Conservation (phyloP, 2,888 invertebrate species). For the Rotaria magnacalcarata region DNA sequence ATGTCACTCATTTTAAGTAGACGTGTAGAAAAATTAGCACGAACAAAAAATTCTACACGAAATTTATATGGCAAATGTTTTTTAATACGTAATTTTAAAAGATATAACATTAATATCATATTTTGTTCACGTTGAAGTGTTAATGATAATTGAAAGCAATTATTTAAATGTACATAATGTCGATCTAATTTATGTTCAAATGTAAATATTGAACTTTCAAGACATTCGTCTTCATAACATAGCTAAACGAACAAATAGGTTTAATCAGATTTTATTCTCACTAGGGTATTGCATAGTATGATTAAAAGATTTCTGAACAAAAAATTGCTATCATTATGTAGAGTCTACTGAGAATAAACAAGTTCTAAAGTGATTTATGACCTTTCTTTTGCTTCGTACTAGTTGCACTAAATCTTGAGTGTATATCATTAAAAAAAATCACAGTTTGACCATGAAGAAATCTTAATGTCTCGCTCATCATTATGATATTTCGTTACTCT, state of each 20-base stretch:
- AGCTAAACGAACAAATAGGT: background rate
- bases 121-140: conserved; percentile 27
- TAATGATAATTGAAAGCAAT: conserved; percentile 34
- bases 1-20: conserved; percentile 34
- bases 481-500: too few relatives aligned
- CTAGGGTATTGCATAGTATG: too few relatives aligned
- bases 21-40: conserved; percentile 33
- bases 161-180: conserved; percentile 12
- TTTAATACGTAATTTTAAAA: background rate
- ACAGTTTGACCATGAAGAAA: too few relatives aligned
- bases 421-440: too few relatives aligned
- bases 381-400: too few relatives aligned
- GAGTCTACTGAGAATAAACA: too few relatives aligned
- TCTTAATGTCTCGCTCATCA: too few relatives aligned
- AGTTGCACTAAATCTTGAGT: too few relatives aligned
- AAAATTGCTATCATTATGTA: too few relatives aligned
- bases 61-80: background rate
- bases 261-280: too few relatives aligned
- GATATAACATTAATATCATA: conserved; percentile 35
- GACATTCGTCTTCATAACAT: conserved; percentile 32
- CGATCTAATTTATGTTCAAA: conserved; percentile 36
- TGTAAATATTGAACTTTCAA: conserved; percentile 34
- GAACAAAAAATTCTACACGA: conserved; percentile 31
- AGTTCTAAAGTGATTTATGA: too few relatives aligned
- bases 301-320: too few relatives aligned